Conservation (phyloP, 2,113 vertebrate species). For the Xenopus laevis region DNA sequence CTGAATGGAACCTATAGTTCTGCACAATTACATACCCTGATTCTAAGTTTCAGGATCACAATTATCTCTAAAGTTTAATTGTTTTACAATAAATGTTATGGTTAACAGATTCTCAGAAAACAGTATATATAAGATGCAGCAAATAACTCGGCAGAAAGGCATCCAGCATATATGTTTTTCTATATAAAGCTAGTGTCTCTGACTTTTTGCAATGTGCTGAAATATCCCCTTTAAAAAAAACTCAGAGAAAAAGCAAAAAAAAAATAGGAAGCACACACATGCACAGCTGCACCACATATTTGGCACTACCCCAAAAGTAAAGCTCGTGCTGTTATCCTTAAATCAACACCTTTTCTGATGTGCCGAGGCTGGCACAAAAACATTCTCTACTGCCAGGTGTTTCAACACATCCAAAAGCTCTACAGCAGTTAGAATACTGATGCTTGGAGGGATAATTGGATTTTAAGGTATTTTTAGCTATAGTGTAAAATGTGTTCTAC, state of each 20-base stretch:
- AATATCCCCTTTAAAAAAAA: conserved; percentile 24
- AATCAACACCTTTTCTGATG: conserved; percentile 45
- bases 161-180: background rate
- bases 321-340: conserved; percentile 39
- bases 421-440: conserved; percentile 33
- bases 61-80: too few relatives aligned
- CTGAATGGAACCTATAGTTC: too few relatives aligned
- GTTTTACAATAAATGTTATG: too few relatives aligned
- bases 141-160: background rate
- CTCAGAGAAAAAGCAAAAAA: conserved; percentile 22
- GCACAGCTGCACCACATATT: conserved; percentile 36
- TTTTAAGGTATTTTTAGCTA: conserved; percentile 40
- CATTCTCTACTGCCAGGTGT: conserved; percentile 31
- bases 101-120: background rate
- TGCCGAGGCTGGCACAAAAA: conserved; percentile 37
- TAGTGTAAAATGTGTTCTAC: conserved; percentile 26
- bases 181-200: conserved; percentile 16
- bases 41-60: too few relatives aligned
- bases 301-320: conserved; percentile 31
- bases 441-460: conserved; percentile 40
- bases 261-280: conserved; percentile 11
- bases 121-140: background rate
- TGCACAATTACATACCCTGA: too few relatives aligned
- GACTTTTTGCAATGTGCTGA: conserved; percentile 11
- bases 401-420: conserved; percentile 39